Percentiles rank a stretch among this genome's conserved stretches.
phyloP scores from a whole-genome alignment of 2,888 invertebrate genomes.

The Luperina nickerlii region DNA sequence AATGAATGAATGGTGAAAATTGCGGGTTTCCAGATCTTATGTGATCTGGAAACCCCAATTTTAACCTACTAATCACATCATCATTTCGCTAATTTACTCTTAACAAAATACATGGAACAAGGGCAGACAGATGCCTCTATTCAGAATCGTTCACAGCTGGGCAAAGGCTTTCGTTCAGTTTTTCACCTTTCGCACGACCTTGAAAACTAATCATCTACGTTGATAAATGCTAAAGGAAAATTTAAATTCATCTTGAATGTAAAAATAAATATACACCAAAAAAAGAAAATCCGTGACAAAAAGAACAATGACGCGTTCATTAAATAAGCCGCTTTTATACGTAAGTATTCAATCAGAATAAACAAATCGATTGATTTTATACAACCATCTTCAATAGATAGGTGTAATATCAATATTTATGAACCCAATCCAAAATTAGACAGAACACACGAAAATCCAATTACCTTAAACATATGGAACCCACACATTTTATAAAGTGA shows the following conservation, averaged over 20 bases:
- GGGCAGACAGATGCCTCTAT: too few species aligned
- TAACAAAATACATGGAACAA: too few species aligned
- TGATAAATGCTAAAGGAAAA: neutral
- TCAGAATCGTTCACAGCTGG: too few species aligned
- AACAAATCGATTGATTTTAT: conserved; percentile 36
- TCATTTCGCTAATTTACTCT: too few species aligned
- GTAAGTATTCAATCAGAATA: conserved; percentile 38
- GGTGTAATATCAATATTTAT: conserved; percentile 49
- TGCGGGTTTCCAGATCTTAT: too few species aligned
- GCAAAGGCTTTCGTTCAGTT: neutral
- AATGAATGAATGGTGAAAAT: too few species aligned
- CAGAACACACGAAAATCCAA: conserved; percentile 42
- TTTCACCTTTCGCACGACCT: conserved; percentile 4
- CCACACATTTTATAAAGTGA: conserved; percentile 36
- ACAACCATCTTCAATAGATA: conserved; percentile 7
- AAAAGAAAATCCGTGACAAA: neutral
- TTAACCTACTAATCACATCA: too few species aligned
- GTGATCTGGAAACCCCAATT: too few species aligned
- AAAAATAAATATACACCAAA: conserved; percentile 12
- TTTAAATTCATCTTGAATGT: neutral
- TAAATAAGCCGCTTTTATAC: conserved; percentile 14
- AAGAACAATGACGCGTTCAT: neutral
- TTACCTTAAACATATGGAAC: conserved; percentile 44
- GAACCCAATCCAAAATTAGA: conserved; percentile 28
- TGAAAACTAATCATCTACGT: neutral